Base-by-base conservation (phyloP, 2,113 vertebrate species). In the Dicentrarchus labrax region DNA sequence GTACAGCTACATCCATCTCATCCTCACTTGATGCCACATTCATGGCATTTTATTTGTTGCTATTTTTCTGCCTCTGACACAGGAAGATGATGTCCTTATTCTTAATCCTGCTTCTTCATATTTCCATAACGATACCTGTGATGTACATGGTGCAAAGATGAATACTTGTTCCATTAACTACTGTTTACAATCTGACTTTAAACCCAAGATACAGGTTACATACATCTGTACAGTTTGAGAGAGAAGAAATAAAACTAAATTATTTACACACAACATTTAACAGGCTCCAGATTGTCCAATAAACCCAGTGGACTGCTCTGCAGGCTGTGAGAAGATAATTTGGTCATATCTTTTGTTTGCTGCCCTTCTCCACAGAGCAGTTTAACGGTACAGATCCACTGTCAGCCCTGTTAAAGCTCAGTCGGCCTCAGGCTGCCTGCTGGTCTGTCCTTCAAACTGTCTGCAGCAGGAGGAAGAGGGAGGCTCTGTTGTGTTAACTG, bases 301-400 rank as follows among this genome's bases (percentile, higher is more conserved):
- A 72, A 66, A 45, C 51, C 5, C 53, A 62, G 30, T 30, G 57
- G 41, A 62, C 54, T 41, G 47, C 7, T 61, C 24, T 51, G 70
- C 45, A 19, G 39, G 39, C 39, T 56, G 76, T 2, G 15, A 70
- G 66, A 6, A 53, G 82, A 81, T 69, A 0, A 53, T 81, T 38
- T 59, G 68, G 39, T 73, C 54, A 21, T 80, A 50, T 76, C 71
- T 87, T 76, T 48, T 72, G 86, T 78, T 62, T 74, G 74, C 59
- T 59, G 22, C 54, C 21, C 3, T 24, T 81, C 36, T 65, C 82
- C 43, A 64, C 51, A 6, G 67, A 68, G 62, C 17, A 62, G 65
- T 72, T 66, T 22, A 80, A 24, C 3, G 3, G 59, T 3, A 66
- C 59, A 22, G 59, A 75, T 50, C 53, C 54, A 30, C 50, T 17